Evolutionary conservation across 2,797 vertebrate species (phyloP).

Genomic region (Bovichtus diacanthus): DNA sequence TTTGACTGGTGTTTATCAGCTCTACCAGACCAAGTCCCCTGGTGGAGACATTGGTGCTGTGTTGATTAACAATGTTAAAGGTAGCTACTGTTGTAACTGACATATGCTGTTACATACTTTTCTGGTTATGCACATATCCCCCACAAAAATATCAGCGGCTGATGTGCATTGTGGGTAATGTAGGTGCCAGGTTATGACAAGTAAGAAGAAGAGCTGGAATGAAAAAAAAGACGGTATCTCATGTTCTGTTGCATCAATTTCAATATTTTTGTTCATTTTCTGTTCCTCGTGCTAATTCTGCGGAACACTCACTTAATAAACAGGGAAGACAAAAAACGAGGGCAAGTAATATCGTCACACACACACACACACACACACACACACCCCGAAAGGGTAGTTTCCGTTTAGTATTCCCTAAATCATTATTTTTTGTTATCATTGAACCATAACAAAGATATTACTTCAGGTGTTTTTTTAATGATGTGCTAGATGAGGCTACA

Average conservation of each 20-base stretch:
- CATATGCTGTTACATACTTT: background rate
- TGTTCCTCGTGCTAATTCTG: no score
- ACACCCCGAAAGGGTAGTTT: background rate
- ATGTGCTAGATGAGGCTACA: constrained; percentile 14
- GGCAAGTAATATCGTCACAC: background rate
- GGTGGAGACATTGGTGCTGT: background rate
- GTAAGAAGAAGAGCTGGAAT: background rate
- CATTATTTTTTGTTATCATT: constrained; percentile 27
- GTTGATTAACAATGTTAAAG: background rate
- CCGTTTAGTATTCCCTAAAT: constrained; percentile 14
- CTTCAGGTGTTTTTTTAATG: constrained; percentile 33
- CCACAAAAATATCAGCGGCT: no score
- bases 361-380: background rate
- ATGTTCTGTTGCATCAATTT: background rate
- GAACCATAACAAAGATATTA: constrained; percentile 24
- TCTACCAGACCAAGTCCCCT: constrained; percentile 16
- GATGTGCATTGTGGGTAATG: background rate
- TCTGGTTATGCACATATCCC: background rate
- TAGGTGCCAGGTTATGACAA: background rate
- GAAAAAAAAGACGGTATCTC: background rate
- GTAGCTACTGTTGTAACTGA: background rate
- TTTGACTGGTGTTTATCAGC: constrained; percentile 31
- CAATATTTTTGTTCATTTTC: background rate
- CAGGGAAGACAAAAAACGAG: background rate
- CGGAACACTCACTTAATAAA: background rate